Evolutionary conservation across 2,888 invertebrate species (phyloP), one percentile per base, ranked within the genome.

Genomic region (Aphelenchoides bicaudatus): DNA sequence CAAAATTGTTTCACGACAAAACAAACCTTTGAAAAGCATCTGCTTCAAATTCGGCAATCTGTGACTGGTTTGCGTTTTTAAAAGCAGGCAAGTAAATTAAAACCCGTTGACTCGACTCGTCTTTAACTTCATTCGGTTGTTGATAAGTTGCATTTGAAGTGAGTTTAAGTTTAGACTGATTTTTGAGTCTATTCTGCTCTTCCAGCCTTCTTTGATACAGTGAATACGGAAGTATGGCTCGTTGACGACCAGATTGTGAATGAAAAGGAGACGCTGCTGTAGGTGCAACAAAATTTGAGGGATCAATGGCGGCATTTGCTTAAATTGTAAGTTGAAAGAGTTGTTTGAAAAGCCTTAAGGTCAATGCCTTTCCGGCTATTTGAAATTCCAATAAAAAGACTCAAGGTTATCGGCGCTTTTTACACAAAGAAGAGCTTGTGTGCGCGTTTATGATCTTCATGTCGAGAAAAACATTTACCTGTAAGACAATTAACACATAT

Each of bases 171-270:
- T 29, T 16, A 16, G 5, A 13, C n/a, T 48, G 28, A 25, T n/a
- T 6, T 53, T 50, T 30, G 37, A 60, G 56, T 5, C 31, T 38
- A 13, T 59, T 34, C 25, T 37, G 28, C 27, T 63, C 31, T 27
- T 59, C 55, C 21, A 63, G 10, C 21, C 49, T 56, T 23, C 25
- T 23, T 19, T 39, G 56, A 30, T 59, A 59, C 19, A 25, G 34
- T 1, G 59, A 59, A 48, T 34, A 59, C 1, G 59, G 59, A 21
- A 59, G 25, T n/a, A 59, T 63, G 21, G 62, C 59, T 5, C 34
- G 31, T 6, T 39, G 52, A 19, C 39, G 34, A 8, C 23, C 43
- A n/a, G n/a, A n/a, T n/a, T n/a, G n/a, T n/a, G n/a, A n/a, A n/a
- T n/a, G n/a, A n/a, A 23, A 27, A 2, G 27, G 43, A 10, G 13